These are phyloP conservation scores for Leptoteleia sp. DNA, from an alignment of 1,140 invertebrate species.

Conservation along the genomic window DNA sequence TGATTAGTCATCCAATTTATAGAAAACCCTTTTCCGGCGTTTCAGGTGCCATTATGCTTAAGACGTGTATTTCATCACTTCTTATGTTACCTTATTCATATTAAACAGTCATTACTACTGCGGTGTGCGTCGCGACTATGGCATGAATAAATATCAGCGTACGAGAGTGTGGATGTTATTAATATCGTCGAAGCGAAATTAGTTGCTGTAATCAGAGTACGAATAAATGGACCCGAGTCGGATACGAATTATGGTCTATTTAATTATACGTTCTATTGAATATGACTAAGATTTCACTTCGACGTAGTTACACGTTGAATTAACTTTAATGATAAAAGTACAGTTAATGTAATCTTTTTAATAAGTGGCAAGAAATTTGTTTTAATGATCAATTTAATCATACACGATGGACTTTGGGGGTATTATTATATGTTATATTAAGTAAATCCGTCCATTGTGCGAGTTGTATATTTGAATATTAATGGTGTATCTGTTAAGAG, in stretches of 20 bases:
- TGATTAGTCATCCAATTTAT: conserved; percentile 63
- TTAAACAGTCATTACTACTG: conserved; percentile 50
- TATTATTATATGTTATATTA: too few species aligned
- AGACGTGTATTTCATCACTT: conserved; percentile 44
- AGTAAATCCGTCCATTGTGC: too few species aligned
- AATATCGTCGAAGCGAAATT: conserved; percentile 31
- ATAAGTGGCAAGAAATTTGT: background rate
- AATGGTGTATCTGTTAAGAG: background rate
- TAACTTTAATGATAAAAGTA: conserved; percentile 6
- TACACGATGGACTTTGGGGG: too few species aligned
- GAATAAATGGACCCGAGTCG: conserved; percentile 7
- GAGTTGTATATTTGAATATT: too few species aligned
- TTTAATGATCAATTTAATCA: background rate
- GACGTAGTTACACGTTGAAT: background rate
- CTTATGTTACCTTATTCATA: conserved; percentile 47
- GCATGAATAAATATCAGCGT: conserved; percentile 36
- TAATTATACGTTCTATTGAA: conserved; percentile 36
- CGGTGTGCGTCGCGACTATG: background rate
- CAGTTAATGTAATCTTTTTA: background rate
- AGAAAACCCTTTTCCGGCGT: conserved; percentile 38
- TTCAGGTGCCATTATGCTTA: conserved; percentile 36
- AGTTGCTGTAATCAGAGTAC: conserved; percentile 16
- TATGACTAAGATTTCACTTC: conserved; percentile 15
- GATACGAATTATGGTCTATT: conserved; percentile 30
- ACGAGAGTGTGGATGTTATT: conserved; percentile 35